phyloP scores from a whole-genome alignment of 1,140 invertebrate species.

The Spodoptera litura region DNA sequence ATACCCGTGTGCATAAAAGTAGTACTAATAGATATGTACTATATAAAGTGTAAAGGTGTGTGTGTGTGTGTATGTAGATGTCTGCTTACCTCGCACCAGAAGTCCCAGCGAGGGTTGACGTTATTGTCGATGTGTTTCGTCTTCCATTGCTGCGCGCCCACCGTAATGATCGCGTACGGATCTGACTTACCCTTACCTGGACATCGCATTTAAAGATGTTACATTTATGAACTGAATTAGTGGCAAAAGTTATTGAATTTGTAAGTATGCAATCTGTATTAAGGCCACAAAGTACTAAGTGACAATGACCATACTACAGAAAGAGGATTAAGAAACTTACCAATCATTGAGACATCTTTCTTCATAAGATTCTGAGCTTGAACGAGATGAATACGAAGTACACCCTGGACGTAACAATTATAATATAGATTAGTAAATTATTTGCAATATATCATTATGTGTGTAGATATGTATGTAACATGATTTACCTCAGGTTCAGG shows the following conservation, averaged over 20 bases:
- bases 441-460: neutral
- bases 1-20: constrained; percentile 26
- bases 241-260: no score
- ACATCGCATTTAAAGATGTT: constrained; percentile 27
- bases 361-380: constrained; percentile 98
- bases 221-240: neutral
- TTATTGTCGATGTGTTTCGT: constrained; percentile 96
- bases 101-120: constrained; percentile 97
- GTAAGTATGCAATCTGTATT: no score
- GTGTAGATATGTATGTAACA: no score
- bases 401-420: constrained; percentile 88
- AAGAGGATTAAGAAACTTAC: constrained; percentile 70
- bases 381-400: constrained; percentile 94
- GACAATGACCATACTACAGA: neutral
- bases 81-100: constrained; percentile 94
- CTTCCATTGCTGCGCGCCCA: constrained; percentile 95
- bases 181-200: constrained; percentile 96
- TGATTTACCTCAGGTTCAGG: constrained; percentile 94
- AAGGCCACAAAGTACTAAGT: no score
- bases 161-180: constrained; percentile 95
- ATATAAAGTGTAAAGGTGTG: neutral
- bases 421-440: neutral
- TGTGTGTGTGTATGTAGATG: no score
- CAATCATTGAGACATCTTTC: constrained; percentile 95
- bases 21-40: neutral